Evolutionary conservation across 2,888 invertebrate species (phyloP).

Genomic region (Trypoxylon attenuatum): DNA sequence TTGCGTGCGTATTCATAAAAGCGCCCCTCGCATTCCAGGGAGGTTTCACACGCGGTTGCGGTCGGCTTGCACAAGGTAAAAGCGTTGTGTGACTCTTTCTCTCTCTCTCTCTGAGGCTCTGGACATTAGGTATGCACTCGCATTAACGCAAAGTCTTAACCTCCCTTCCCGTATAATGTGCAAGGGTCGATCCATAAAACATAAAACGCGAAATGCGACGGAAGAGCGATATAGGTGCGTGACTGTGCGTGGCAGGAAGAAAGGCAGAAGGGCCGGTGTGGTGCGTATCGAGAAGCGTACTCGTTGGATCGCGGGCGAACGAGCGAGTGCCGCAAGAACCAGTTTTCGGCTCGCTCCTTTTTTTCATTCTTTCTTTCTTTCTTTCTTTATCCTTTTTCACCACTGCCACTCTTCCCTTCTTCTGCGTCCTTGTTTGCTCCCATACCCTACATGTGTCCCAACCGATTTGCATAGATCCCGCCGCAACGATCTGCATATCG

Average conservation of each 20-base stretch:
- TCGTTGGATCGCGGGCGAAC: no score
- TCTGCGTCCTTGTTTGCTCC: slow-evolving; percentile 32
- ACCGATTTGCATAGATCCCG: slow-evolving; percentile 71
- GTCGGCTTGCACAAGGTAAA: no score
- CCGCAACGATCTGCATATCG: slow-evolving; percentile 71
- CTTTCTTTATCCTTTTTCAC: no score
- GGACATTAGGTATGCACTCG: slow-evolving; percentile 39
- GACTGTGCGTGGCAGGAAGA: slow-evolving; percentile 16
- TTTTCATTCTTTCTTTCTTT: no score
- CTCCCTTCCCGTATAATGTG: slow-evolving; percentile 27
- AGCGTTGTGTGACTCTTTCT: no score
- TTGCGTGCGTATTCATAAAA: slow-evolving; percentile 14
- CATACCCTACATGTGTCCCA: slow-evolving; percentile 39
- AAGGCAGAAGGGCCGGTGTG: not conserved
- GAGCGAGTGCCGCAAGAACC: slow-evolving; percentile 29
- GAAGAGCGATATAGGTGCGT: slow-evolving; percentile 63
- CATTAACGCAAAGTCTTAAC: slow-evolving; percentile 32
- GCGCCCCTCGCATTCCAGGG: slow-evolving; percentile 33
- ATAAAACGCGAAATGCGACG: slow-evolving; percentile 60
- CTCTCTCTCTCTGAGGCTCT: not conserved
- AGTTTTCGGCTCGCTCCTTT: slow-evolving; percentile 54
- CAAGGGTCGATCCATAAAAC: slow-evolving; percentile 58
- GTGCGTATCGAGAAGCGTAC: no score
- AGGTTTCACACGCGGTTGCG: slow-evolving; percentile 40
- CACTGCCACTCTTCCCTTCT: slow-evolving; percentile 43